A percentile compares a stretch with the other conserved stretches of the same genome.
Conservation (phyloP, 2,797 vertebrate species). For the Pseudocheirus occidentalis region DNA sequence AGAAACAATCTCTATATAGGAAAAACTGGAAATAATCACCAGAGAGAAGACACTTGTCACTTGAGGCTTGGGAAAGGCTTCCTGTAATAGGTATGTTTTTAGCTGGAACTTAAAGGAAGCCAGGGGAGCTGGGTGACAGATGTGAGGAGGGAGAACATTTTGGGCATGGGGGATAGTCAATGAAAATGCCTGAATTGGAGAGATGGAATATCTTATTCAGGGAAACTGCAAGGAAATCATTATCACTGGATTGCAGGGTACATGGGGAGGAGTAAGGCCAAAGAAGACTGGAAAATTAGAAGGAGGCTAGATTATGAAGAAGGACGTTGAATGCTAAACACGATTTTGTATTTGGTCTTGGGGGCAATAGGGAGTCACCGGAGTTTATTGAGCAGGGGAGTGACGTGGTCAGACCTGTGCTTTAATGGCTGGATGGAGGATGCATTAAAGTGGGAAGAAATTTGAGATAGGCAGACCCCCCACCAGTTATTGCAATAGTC, state of each 20-base stretch:
- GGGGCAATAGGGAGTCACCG: neutral
- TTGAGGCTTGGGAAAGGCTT: neutral
- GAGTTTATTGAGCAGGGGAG: neutral
- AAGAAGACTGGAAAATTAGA: neutral
- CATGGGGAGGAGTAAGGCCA: neutral
- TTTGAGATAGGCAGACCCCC: neutral
- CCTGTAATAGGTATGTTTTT: neutral
- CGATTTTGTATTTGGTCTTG: neutral
- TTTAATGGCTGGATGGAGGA: neutral
- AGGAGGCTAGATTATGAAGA: neutral
- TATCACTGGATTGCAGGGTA: neutral
- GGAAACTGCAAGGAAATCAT: neutral
- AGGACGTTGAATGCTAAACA: neutral
- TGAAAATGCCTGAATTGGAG: neutral
- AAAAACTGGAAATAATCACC: neutral
- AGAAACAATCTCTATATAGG: neutral
- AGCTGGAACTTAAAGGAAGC: neutral
- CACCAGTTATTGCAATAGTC: neutral
- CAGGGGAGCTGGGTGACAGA: neutral
- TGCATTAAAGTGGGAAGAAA: neutral
- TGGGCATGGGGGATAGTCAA: neutral
- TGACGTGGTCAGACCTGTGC: neutral
- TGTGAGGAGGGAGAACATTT: neutral
- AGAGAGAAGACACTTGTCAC: neutral
- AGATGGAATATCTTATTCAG: neutral